A percentile compares a stretch with the other conserved stretches of the same genome.
These are phyloP conservation scores for Flexamia atlantica DNA, from an alignment of 2,888 invertebrate species.

Conservation along the genomic window DNA sequence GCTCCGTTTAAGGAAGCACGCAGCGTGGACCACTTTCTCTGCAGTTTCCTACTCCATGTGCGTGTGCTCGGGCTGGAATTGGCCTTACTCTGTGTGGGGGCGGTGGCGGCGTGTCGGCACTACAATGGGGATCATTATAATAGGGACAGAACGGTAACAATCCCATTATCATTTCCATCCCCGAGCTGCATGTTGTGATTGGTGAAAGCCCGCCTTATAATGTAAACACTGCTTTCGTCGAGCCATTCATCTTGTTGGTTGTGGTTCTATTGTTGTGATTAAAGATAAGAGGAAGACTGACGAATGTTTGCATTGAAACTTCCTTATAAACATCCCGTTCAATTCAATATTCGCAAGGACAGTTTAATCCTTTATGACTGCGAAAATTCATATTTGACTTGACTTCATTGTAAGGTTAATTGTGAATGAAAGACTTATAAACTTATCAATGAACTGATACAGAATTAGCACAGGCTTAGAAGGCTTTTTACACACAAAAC, in stretches of 20 bases:
- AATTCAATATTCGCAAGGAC: no score
- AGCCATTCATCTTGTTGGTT: neutral
- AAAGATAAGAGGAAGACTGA: no score
- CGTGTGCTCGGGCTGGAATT: neutral
- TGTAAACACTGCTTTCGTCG: neutral
- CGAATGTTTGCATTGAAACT: no score
- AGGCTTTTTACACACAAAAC: no score
- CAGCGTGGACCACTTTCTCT: slow-evolving; percentile 3
- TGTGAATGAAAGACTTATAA: no score
- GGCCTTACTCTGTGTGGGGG: slow-evolving; percentile 27
- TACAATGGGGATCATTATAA: neutral
- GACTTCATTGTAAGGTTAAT: no score
- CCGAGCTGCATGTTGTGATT: neutral
- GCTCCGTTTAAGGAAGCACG: neutral
- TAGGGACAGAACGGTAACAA: neutral
- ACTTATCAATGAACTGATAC: no score
- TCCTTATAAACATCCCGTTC: no score
- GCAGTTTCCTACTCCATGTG: slow-evolving; percentile 11
- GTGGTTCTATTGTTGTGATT: no score
- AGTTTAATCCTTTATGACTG: no score
- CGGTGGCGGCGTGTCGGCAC: neutral
- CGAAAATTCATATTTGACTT: no score
- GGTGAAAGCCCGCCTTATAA: neutral
- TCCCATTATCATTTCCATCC: neutral
- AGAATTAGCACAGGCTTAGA: no score